These are phyloP conservation scores for Globia sparganii DNA, from an alignment of 2,888 invertebrate genomes.

Conservation along the genomic window DNA sequence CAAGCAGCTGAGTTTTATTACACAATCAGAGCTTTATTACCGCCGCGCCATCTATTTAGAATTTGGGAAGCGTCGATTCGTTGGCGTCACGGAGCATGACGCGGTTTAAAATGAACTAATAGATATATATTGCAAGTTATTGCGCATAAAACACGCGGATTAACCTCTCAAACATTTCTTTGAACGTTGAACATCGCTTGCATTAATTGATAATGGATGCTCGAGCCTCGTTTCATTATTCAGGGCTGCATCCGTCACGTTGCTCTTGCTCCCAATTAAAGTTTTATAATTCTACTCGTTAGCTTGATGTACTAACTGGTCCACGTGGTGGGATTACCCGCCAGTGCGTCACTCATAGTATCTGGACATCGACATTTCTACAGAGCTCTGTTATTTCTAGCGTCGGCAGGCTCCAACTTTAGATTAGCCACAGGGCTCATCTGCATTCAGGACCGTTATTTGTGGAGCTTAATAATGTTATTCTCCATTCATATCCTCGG, in stretches of 20 bases:
- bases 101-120: constrained; percentile 50
- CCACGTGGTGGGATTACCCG: constrained; percentile 74
- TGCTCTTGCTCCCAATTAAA: constrained; percentile 32
- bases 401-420: constrained; percentile 84
- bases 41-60: constrained; percentile 74
- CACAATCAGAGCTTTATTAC: constrained; percentile 81
- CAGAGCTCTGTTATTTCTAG: constrained; percentile 85
- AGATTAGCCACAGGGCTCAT: constrained; percentile 85
- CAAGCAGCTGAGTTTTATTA: constrained; percentile 83
- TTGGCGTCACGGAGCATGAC: constrained; percentile 62
- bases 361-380: constrained; percentile 85
- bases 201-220: constrained; percentile 28
- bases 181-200: constrained; percentile 22
- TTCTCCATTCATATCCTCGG: constrained; percentile 80
- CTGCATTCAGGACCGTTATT: constrained; percentile 84
- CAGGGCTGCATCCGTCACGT: constrained; percentile 1
- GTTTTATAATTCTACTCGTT: constrained; percentile 20
- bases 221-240: constrained; percentile 14
- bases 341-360: constrained; percentile 78
- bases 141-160: constrained; percentile 39
- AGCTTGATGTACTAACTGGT: constrained; percentile 8
- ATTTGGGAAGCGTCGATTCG: constrained; percentile 74
- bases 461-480: constrained; percentile 81
- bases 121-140: constrained; percentile 33
- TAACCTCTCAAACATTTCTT: constrained; percentile 24